phyloP scores from a whole-genome alignment of 2,113 vertebrate species.

The Cavia aperea region DNA sequence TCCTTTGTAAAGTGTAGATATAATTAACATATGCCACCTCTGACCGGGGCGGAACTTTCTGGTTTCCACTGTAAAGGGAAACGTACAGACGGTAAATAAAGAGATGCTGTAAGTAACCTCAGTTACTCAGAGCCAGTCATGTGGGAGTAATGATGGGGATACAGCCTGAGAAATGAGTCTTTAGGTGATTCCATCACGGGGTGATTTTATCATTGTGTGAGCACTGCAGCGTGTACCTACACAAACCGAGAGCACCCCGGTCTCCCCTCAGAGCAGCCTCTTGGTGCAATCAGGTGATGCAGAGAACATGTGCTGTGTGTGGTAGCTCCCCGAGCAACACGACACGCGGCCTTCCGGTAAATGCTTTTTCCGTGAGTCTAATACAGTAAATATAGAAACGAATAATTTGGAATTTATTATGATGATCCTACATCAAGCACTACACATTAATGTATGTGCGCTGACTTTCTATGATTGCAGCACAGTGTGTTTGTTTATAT shows the following conservation, averaged over 20 bases:
- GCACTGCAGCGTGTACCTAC: not conserved
- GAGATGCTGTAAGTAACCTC: not conserved
- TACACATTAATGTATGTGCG: not conserved
- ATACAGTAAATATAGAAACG: not conserved
- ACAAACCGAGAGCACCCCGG: not conserved
- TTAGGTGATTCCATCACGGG: not conserved
- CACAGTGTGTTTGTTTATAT: too few species aligned
- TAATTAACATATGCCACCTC: not conserved
- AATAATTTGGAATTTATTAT: not conserved
- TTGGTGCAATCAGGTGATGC: too few species aligned
- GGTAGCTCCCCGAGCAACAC: too few species aligned
- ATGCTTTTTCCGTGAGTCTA: not conserved
- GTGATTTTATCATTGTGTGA: too few species aligned
- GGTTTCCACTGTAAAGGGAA: constrained; percentile 21
- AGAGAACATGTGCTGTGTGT: accelerated
- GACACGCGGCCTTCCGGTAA: too few species aligned
- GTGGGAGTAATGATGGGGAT: not conserved
- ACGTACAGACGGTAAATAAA: not conserved
- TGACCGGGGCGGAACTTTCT: not conserved
- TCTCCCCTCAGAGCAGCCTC: not conserved
- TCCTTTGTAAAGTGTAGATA: not conserved
- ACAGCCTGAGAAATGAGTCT: not conserved
- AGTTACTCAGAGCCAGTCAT: not conserved
- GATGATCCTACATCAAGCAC: too few species aligned
- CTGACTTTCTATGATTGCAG: not conserved